Conservation (phyloP, 2,113 vertebrate species). For the Heterotis niloticus region DNA sequence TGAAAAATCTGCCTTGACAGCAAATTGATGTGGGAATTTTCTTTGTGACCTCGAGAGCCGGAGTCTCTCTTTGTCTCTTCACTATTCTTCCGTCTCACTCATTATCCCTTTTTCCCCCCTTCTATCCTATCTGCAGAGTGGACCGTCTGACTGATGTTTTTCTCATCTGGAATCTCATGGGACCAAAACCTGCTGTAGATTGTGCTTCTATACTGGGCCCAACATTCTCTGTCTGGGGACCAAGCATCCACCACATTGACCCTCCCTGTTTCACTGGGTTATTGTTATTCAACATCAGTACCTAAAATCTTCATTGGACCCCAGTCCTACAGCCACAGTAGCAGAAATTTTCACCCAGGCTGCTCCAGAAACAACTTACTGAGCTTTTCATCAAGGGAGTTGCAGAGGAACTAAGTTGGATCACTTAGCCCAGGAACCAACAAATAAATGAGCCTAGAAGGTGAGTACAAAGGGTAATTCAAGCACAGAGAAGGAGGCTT, state of each 20-base stretch:
- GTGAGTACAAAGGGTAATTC: neutral
- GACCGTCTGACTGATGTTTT: neutral
- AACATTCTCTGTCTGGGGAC: neutral
- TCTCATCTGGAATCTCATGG: neutral
- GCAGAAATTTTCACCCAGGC: neutral
- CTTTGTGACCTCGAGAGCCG: too few species aligned
- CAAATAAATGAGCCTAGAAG: conserved; percentile 17
- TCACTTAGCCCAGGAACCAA: neutral
- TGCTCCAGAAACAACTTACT: neutral
- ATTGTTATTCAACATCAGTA: neutral
- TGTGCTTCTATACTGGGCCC: neutral
- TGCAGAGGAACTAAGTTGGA: neutral
- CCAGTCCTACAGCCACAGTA: neutral
- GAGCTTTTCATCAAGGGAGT: conserved; percentile 5
- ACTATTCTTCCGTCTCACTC: neutral
- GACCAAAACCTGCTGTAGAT: neutral
- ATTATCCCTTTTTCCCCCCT: neutral
- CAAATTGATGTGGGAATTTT: too few species aligned
- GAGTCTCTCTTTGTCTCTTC: neutral
- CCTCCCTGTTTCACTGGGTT: too few species aligned
- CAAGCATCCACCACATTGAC: neutral
- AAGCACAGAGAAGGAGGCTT: neutral
- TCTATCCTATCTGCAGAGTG: neutral
- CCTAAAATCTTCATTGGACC: neutral
- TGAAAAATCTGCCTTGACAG: too few species aligned